Conservation (phyloP, 2,113 vertebrate genomes). For the Pelvicachromis taeniatus region DNA sequence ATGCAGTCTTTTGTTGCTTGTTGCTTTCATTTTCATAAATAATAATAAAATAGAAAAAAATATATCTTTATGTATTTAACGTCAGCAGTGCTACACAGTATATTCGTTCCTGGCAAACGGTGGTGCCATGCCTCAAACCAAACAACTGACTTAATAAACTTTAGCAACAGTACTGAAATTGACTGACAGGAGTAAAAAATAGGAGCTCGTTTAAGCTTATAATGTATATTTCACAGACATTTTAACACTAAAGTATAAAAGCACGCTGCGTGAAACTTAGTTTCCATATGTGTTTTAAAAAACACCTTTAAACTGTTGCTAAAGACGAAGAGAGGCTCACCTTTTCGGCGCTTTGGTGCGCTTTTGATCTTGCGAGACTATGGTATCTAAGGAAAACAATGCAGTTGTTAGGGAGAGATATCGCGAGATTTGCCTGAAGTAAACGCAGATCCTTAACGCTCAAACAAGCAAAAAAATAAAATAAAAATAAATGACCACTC, state of each 20-base stretch:
- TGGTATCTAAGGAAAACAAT: conserved; percentile 58
- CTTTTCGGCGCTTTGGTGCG: not conserved
- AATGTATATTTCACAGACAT: not conserved
- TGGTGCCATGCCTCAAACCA: not conserved
- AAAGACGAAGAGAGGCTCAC: not conserved
- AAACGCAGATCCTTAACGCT: not conserved
- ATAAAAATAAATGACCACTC: too few relatives aligned
- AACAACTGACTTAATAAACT: not conserved
- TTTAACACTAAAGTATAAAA: not conserved
- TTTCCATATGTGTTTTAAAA: not conserved
- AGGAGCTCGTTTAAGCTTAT: not conserved
- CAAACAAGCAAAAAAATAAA: too few relatives aligned
- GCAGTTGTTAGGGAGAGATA: conserved; percentile 48
- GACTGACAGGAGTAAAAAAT: not conserved
- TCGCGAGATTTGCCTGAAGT: conserved; percentile 44
- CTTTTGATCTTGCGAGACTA: not conserved
- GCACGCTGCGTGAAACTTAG: not conserved
- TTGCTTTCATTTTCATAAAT: not conserved
- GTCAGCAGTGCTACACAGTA: not conserved
- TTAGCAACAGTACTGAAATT: not conserved
- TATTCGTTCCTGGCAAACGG: not conserved
- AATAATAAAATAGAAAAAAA: not conserved
- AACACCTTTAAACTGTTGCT: not conserved
- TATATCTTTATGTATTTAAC: not conserved
- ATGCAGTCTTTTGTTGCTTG: not conserved